phyloP scores from a whole-genome alignment of 1,140 invertebrate species.

The Nomia melanderi region DNA sequence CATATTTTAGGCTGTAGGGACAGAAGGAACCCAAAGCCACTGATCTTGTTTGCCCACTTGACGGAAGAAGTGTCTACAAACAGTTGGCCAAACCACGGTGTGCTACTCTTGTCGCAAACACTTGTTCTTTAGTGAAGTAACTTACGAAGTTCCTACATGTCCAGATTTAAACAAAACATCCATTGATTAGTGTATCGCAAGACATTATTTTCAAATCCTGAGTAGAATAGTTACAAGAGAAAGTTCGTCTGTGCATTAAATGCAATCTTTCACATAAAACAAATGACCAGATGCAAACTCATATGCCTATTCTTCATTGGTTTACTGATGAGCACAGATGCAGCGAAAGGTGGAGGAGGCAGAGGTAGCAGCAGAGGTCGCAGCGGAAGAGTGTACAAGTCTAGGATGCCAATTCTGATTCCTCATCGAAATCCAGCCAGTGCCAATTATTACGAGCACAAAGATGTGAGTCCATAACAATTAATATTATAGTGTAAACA shows the following conservation, averaged over 20 bases:
- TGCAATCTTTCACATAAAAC: slow-evolving; percentile 27
- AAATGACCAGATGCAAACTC: slow-evolving; percentile 74
- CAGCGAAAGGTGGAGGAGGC: slow-evolving; percentile 77
- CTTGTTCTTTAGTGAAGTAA: neutral
- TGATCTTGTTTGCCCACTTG: slow-evolving; percentile 11
- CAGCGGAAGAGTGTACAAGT: slow-evolving; percentile 79
- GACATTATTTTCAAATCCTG: neutral
- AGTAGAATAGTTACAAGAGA: too few species aligned
- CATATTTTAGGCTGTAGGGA: slow-evolving; percentile 76
- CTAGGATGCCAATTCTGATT: slow-evolving; percentile 84
- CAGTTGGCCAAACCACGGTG: neutral
- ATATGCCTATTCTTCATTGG: slow-evolving; percentile 67
- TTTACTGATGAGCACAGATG: slow-evolving; percentile 65
- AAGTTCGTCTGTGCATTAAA: neutral
- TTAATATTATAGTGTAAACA: neutral
- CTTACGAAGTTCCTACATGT: neutral
- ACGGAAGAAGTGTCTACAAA: neutral
- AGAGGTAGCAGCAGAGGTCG: slow-evolving; percentile 72
- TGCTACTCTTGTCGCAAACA: neutral
- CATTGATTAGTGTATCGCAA: neutral
- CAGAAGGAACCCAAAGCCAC: slow-evolving; percentile 56
- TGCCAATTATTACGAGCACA: slow-evolving; percentile 87
- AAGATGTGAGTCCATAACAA: slow-evolving; percentile 83
- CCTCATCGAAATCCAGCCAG: slow-evolving; percentile 85
- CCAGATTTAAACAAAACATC: neutral